Evolutionary conservation across 64 coral and sea anemone genomes (phyloP).

Genomic region (Montipora cactus): DNA sequence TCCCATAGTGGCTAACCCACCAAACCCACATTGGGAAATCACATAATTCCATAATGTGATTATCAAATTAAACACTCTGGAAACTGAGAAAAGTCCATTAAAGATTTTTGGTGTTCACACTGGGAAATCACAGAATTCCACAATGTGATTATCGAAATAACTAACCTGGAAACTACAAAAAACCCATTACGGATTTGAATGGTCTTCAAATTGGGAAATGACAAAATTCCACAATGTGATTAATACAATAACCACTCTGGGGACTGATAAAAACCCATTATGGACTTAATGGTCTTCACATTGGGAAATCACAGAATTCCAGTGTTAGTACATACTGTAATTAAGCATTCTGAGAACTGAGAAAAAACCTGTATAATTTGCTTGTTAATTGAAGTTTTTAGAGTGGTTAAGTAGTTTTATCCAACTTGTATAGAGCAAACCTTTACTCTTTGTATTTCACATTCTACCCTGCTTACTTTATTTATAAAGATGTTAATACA

Average conservation of each 20-base stretch:
- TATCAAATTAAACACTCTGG: not conserved
- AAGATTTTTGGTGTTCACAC: not conserved
- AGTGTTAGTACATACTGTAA: not conserved
- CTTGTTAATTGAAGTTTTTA: not conserved
- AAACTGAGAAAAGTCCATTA: not conserved
- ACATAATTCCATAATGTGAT: conserved; percentile 8
- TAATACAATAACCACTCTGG: too few relatives aligned
- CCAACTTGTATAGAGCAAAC: not conserved
- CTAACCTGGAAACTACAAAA: not conserved
- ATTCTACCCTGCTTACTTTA: not conserved
- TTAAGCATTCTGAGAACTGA: too few relatives aligned
- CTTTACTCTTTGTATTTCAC: too few relatives aligned
- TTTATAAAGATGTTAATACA: not conserved
- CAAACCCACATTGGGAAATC: not conserved
- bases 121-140: not conserved
- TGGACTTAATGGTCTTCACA: too few relatives aligned
- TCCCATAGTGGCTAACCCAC: not conserved
- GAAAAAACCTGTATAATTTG: too few relatives aligned
- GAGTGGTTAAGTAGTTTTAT: too few relatives aligned
- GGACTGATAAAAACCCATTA: too few relatives aligned
- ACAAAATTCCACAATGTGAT: too few relatives aligned
- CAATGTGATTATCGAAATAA: not conserved
- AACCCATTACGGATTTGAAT: not conserved
- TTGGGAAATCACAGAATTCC: not conserved
- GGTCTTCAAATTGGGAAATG: not conserved